These are phyloP conservation scores for Spodoptera litura DNA, from an alignment of 1,140 invertebrate genomes.

Conservation along the genomic window DNA sequence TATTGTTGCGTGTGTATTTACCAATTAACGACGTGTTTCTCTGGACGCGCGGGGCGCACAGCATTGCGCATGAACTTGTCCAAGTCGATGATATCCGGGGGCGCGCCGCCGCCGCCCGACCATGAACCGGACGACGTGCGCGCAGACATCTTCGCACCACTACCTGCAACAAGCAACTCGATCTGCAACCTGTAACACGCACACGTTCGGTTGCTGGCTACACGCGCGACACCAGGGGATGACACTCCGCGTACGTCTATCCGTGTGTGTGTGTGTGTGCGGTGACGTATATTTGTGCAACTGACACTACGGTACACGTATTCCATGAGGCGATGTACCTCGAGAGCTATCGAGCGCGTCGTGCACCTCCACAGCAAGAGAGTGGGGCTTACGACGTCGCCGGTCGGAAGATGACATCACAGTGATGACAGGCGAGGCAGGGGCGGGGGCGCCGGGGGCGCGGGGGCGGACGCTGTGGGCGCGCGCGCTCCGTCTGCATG, in stretches of 20 bases:
- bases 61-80: conserved; percentile 74
- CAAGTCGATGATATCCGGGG: conserved; percentile 75
- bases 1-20: too few relatives aligned
- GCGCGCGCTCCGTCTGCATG: neutral
- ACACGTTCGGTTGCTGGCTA: neutral
- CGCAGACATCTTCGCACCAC: conserved; percentile 51
- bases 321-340: too few relatives aligned
- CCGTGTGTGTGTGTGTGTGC: too few relatives aligned
- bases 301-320: too few relatives aligned
- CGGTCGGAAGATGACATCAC: too few relatives aligned
- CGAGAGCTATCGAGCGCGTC: too few relatives aligned
- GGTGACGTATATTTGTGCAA: too few relatives aligned
- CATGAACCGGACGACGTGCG: conserved; percentile 58
- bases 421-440: too few relatives aligned
- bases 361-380: too few relatives aligned
- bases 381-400: too few relatives aligned
- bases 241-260: too few relatives aligned
- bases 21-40: neutral
- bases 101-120: conserved; percentile 47
- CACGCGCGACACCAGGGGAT: neutral
- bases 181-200: conserved; percentile 10
- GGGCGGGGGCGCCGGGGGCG: neutral
- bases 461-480: neutral
- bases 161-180: too few relatives aligned
- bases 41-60: conserved; percentile 32